Evolutionary conservation across 1,140 invertebrate genomes (phyloP).

Genomic region (Coenobita brevimanus): DNA sequence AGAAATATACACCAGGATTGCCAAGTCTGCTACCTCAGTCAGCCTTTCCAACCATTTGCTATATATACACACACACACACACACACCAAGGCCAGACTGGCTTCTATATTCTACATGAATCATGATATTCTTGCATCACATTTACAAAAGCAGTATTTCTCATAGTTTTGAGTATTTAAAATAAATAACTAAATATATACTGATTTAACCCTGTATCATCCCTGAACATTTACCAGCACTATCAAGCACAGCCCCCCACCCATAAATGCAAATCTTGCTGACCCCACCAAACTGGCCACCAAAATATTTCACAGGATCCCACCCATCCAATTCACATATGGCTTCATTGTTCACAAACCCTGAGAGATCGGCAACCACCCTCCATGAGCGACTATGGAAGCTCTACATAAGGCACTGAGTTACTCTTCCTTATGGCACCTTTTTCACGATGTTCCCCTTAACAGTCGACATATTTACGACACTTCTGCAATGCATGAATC

Average conservation of each 20-base stretch:
- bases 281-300: neutral
- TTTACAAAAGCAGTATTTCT: neutral
- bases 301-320: neutral
- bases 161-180: neutral
- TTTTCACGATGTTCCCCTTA: neutral
- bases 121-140: no score
- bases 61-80: no score
- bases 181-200: neutral
- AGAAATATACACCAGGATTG: no score
- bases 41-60: no score
- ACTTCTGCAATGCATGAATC: neutral
- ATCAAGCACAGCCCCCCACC: neutral
- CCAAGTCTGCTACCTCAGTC: no score
- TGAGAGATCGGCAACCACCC: constrained; percentile 8
- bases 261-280: constrained; percentile 8
- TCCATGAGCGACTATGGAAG: neutral
- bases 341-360: constrained; percentile 1
- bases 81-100: no score
- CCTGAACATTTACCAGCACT: constrained; percentile 19
- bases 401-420: neutral
- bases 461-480: constrained; percentile 21
- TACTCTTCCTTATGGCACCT: neutral
- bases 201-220: constrained; percentile 14
- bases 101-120: no score
- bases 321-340: neutral